These are phyloP conservation scores for Papilio helenus DNA, from an alignment of 1,140 invertebrate genomes.

Conservation along the genomic window DNA sequence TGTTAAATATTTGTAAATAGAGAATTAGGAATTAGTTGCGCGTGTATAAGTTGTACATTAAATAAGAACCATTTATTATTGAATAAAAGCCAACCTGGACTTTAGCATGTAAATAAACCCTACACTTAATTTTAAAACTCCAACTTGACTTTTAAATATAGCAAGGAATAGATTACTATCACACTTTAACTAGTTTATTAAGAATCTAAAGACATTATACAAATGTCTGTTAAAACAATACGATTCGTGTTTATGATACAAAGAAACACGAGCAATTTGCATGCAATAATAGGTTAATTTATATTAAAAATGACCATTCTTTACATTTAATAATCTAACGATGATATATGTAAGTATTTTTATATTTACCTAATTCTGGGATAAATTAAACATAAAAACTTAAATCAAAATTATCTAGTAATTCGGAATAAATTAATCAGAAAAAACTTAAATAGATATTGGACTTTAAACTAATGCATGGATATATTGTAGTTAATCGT, in stretches of 20 bases:
- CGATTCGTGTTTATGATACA: neutral
- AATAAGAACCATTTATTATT: no score
- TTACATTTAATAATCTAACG: neutral
- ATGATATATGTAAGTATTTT: slow-evolving; percentile 2
- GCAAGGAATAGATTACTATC: no score
- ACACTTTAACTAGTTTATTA: no score
- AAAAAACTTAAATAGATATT: no score
- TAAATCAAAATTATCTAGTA: neutral
- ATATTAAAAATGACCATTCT: neutral
- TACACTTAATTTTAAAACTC: no score
- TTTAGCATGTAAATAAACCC: no score
- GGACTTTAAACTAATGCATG: no score
- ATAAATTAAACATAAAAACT: neutral
- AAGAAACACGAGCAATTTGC: neutral
- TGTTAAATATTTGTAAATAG: neutral
- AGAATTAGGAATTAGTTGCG: neutral
- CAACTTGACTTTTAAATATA: no score
- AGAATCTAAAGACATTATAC: no score
- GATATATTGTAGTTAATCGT: no score
- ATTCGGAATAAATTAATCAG: neutral
- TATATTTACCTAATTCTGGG: neutral
- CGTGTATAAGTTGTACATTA: neutral
- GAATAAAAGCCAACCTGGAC: neutral
- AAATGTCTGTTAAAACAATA: neutral
- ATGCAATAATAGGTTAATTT: neutral